Evolutionary conservation across 2,888 invertebrate genomes (phyloP).

Genomic region (Ametastegia equiseti): DNA sequence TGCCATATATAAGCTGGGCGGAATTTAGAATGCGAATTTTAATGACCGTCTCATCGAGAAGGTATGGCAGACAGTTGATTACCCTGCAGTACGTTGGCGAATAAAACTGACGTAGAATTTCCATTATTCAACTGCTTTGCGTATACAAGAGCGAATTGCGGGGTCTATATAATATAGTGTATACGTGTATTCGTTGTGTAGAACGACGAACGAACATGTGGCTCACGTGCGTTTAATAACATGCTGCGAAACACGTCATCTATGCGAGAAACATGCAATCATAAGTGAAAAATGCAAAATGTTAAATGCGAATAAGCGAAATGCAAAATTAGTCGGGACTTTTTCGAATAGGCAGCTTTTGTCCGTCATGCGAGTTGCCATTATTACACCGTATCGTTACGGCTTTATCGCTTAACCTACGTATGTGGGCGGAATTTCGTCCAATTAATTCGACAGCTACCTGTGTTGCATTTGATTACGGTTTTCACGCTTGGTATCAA

Average conservation of each 20-base stretch:
- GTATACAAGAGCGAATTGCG: neutral
- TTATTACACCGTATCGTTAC: neutral
- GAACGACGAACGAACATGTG: constrained; percentile 38
- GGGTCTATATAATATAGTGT: neutral
- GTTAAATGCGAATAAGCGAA: neutral
- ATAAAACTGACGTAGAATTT: constrained; percentile 13
- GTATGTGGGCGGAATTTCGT: neutral
- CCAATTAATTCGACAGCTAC: neutral
- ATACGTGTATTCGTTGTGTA: neutral
- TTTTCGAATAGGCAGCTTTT: constrained; percentile 1
- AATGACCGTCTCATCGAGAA: constrained; percentile 1
- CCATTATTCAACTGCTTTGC: neutral
- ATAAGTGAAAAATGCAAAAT: constrained; percentile 71
- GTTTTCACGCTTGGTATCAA: neutral
- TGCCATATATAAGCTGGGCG: neutral
- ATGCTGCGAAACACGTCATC: constrained; percentile 59
- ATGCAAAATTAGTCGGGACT: neutral
- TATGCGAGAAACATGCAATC: constrained; percentile 67
- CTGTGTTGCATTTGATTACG: neutral
- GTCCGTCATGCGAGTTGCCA: constrained; percentile 6
- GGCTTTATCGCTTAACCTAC: neutral
- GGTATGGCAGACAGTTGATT: constrained; percentile 19
- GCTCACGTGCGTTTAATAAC: constrained; percentile 72
- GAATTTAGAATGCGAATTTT: neutral
- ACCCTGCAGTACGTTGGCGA: neutral